These are phyloP conservation scores for Phataginus tricuspis DNA, from an alignment of 2,797 vertebrate species.

Conservation along the genomic window DNA sequence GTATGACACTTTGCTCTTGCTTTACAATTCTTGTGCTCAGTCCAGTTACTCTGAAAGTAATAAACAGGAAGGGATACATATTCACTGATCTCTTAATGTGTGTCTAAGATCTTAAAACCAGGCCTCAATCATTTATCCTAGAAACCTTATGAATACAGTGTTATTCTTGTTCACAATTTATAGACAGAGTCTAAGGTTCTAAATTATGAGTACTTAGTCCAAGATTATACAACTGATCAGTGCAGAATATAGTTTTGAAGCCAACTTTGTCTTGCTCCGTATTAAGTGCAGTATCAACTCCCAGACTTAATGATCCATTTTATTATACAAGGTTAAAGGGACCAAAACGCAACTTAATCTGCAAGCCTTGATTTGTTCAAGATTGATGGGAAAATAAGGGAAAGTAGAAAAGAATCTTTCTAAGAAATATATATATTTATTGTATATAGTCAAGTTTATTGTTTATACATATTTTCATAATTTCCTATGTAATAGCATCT, in stretches of 20 bases:
- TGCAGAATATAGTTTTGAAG: neutral
- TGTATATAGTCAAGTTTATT: neutral
- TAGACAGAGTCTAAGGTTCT: neutral
- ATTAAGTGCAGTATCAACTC: neutral
- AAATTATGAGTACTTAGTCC: neutral
- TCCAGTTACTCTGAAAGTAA: neutral
- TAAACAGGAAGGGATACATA: neutral
- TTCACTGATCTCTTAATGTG: neutral
- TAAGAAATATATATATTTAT: neutral
- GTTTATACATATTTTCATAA: neutral
- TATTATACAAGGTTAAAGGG: neutral
- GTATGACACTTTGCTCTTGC: neutral
- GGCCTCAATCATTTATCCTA: neutral
- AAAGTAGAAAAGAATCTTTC: neutral
- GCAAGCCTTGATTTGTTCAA: neutral
- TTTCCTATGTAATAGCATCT: neutral
- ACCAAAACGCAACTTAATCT: neutral
- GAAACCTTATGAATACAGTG: neutral
- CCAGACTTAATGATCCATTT: neutral
- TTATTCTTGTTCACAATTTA: neutral
- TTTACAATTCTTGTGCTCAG: neutral
- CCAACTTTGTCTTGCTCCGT: neutral
- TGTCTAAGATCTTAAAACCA: neutral
- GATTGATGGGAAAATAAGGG: neutral
- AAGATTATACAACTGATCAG: neutral